Evolutionary conservation across 2,888 invertebrate genomes (phyloP).

Genomic region (Leptogaster cylindrica): DNA sequence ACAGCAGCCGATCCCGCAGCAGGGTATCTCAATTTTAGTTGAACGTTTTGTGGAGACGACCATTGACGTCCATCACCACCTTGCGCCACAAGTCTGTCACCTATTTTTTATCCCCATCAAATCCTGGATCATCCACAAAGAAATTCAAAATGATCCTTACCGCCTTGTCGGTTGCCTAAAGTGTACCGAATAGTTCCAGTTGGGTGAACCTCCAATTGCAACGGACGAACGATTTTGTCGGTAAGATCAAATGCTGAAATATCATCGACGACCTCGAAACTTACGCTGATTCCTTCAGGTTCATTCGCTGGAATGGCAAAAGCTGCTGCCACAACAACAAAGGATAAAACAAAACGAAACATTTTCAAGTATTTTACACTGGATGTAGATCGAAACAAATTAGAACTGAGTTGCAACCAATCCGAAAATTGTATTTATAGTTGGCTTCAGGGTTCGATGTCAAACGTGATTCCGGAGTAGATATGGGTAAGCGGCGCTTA

Average conservation of each 20-base stretch:
- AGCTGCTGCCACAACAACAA: background rate
- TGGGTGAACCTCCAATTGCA: background rate
- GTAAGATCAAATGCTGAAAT: background rate
- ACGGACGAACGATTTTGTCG: background rate
- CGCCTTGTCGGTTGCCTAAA: conserved; percentile 2
- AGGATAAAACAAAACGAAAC: conserved; percentile 1
- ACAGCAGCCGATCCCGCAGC: conserved; percentile 45
- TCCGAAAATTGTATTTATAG: too few species aligned
- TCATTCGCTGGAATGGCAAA: background rate
- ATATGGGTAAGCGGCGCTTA: too few species aligned
- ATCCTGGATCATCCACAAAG: background rate
- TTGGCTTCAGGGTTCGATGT: too few species aligned
- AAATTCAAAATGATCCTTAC: background rate
- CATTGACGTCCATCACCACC: conserved; percentile 42
- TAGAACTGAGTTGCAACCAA: too few species aligned
- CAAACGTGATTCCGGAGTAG: too few species aligned
- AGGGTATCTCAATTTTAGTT: conserved; percentile 48
- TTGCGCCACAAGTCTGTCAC: conserved; percentile 47
- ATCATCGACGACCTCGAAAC: background rate
- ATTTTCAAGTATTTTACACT: too few species aligned
- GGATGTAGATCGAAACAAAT: too few species aligned
- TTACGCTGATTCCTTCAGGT: background rate
- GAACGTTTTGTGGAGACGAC: conserved; percentile 45
- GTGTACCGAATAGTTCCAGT: background rate
- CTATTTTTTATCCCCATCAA: conserved; percentile 9